These are phyloP conservation scores for Petroica traversi DNA, from an alignment of 2,113 vertebrate genomes.

Conservation along the genomic window DNA sequence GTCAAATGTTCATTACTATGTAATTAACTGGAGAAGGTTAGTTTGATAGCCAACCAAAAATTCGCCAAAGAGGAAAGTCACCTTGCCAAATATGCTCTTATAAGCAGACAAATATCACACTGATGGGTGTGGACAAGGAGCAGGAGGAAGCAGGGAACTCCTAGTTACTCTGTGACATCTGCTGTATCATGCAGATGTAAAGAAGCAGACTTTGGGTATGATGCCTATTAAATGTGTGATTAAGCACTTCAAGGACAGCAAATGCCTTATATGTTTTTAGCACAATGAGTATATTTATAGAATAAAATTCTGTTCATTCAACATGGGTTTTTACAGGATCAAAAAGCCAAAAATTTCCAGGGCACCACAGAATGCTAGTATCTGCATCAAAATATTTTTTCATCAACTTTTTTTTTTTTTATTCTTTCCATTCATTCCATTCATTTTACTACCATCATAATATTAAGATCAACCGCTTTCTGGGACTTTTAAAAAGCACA, in stretches of 20 bases:
- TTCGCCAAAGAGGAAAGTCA: slow-evolving; percentile 20
- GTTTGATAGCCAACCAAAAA: not conserved
- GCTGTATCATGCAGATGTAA: not conserved
- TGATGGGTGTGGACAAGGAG: slow-evolving; percentile 17
- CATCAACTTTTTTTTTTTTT: too few relatives aligned
- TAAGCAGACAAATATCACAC: not conserved
- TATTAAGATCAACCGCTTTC: not conserved
- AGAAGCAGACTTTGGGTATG: not conserved
- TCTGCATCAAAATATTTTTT: not conserved
- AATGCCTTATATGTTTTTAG: not conserved
- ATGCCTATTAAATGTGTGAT: not conserved
- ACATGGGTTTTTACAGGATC: not conserved
- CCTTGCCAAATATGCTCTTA: slow-evolving; percentile 46
- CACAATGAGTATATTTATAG: not conserved
- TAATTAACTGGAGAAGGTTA: not conserved
- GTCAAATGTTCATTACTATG: not conserved
- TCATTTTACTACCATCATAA: not conserved
- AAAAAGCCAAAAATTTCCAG: not conserved
- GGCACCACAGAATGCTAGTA: not conserved
- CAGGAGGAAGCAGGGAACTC: slow-evolving; percentile 20
- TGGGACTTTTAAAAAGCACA: not conserved
- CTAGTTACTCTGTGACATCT: not conserved
- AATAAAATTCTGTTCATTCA: not conserved
- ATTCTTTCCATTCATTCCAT: not conserved
- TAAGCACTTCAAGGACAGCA: not conserved